Percentiles rank a stretch among this genome's conserved stretches.
These are phyloP conservation scores for Heteromormyrus szaboi DNA, from an alignment of 2,797 vertebrate species.

Conservation along the genomic window DNA sequence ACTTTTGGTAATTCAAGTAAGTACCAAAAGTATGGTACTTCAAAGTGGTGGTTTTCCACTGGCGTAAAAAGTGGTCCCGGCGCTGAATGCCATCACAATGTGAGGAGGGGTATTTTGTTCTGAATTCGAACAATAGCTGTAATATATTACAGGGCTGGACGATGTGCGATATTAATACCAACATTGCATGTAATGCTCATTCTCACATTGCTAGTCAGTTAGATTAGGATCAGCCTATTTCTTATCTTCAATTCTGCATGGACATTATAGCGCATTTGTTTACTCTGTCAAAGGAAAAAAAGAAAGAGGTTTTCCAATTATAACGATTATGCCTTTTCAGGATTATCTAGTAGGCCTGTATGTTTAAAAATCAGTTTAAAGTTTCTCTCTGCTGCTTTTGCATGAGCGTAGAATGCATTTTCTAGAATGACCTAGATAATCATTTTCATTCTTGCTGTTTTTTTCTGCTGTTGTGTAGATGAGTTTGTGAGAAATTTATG, in stretches of 20 bases:
- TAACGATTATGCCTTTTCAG: neutral
- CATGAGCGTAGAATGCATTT: neutral
- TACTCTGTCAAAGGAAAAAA: neutral
- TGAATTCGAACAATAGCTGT: neutral
- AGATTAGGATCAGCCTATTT: neutral
- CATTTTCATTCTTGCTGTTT: too few relatives aligned
- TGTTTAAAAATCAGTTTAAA: neutral
- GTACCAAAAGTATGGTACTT: neutral
- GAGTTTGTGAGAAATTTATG: too few relatives aligned
- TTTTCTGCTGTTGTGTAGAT: too few relatives aligned
- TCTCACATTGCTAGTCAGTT: neutral
- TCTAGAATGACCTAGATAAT: neutral
- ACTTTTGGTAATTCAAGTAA: neutral
- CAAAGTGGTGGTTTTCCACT: neutral
- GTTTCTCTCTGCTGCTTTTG: too few relatives aligned
- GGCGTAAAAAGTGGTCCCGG: neutral
- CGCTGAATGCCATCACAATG: neutral
- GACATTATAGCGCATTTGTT: neutral
- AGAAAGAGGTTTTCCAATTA: neutral
- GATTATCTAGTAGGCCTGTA: neutral
- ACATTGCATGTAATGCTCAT: neutral
- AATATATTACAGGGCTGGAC: neutral
- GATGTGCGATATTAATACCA: neutral
- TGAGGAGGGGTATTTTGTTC: neutral
- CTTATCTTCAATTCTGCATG: neutral